Conservation (phyloP, 2,888 invertebrate genomes). For the Rosalia funebris region DNA sequence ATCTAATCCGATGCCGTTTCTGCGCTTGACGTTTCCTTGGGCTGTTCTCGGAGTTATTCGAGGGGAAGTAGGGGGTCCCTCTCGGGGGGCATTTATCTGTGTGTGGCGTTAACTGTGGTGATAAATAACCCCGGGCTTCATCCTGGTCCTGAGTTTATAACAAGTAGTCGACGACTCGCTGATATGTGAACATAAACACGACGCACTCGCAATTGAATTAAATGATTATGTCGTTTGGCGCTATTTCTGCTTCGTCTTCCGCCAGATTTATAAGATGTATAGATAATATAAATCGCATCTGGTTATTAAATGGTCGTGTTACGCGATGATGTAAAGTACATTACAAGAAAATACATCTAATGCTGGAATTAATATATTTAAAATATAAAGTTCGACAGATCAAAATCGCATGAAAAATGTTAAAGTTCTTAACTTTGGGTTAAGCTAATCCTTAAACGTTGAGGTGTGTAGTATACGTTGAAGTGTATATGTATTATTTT, state of each 20-base stretch:
- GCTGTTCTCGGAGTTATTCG: conserved; percentile 16
- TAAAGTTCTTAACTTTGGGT: no score
- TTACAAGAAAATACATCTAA: no score
- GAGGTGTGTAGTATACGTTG: no score
- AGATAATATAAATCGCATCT: conserved; percentile 50
- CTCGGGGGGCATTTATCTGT: conserved; percentile 48
- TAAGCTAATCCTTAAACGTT: no score
- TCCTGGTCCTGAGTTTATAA: conserved; percentile 49
- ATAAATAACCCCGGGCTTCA: conserved; percentile 55
- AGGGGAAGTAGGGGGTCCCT: conserved; percentile 24
- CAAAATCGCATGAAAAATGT: neutral
- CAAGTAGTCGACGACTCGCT: conserved; percentile 49
- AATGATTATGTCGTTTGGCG: conserved; percentile 57
- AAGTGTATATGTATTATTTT: no score
- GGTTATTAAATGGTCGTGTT: conserved; percentile 39
- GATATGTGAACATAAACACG: conserved; percentile 59
- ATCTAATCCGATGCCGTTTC: conserved; percentile 35
- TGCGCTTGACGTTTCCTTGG: conserved; percentile 36
- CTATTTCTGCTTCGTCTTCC: conserved; percentile 47
- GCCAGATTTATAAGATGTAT: conserved; percentile 50
- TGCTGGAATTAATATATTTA: no score
- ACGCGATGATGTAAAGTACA: conserved; percentile 8
- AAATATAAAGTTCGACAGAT: conserved; percentile 1
- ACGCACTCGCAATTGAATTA: conserved; percentile 57
- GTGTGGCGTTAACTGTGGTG: conserved; percentile 54